Conservation (phyloP, 2,113 vertebrate species). For the Manacus vitellinus region DNA sequence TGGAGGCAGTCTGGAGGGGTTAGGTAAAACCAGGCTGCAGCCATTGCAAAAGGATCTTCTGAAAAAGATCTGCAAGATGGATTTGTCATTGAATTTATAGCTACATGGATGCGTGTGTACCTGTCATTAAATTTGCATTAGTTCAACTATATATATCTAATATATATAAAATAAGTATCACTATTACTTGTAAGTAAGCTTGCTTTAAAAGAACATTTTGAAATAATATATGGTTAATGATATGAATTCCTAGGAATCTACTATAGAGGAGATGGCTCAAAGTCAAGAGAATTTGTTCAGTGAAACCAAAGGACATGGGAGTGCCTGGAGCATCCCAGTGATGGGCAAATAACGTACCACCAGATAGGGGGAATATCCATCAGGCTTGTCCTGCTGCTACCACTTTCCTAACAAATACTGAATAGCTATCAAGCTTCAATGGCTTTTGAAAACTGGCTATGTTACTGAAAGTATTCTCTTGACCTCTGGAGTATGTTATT, state of each 20-base stretch:
- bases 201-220: neutral
- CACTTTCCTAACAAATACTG: neutral
- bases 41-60: neutral
- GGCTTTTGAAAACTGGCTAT: neutral
- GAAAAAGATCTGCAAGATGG: neutral
- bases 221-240: neutral
- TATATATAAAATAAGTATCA: neutral
- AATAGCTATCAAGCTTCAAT: neutral
- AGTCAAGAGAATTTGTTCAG: neutral
- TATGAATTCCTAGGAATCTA: neutral
- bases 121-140: neutral
- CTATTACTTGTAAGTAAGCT: neutral
- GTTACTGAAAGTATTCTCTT: constrained; percentile 18
- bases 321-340: neutral
- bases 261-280: neutral
- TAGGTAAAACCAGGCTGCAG: neutral
- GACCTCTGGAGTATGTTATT: constrained; percentile 28
- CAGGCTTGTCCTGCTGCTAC: neutral
- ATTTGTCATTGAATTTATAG: neutral
- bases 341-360: neutral
- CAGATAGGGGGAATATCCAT: neutral
- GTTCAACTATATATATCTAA: neutral
- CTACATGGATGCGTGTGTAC: neutral
- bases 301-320: neutral
- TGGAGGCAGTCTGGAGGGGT: neutral